Evolutionary conservation across 2,113 vertebrate genomes (phyloP), one percentile per base, ranked within the genome.

Genomic region (Gavialis gangeticus): DNA sequence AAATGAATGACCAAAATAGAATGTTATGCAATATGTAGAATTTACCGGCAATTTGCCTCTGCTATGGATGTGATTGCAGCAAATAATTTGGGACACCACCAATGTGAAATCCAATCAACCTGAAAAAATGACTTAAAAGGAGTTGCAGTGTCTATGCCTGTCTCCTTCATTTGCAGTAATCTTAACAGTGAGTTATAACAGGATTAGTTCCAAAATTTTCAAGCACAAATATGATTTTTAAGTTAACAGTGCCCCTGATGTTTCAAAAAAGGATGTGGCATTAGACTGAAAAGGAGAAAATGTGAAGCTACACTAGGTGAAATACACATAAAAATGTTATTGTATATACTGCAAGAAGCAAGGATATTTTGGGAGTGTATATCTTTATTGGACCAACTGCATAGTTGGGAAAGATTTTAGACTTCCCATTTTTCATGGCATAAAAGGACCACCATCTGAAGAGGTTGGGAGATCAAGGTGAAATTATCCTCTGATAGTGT

Each of bases 1-100:
- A 96, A 95, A 90, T 77, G 56, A 88, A 96, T 94, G n/a, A 2
- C 46, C 21, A 37, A 94, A 96, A 69, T 1, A 94, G 12, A 87
- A 93, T 69, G 27, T 64, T 85, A 75, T 85, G 62, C n/a, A 84
- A 92, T 93, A 34, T 84, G 13, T 75, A 82, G 54, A 86, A 85
- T 55, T 46, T 46, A 46, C 46, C 46, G 46, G 46, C 46, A 46
- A 46, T 46, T 46, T 46, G 46, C 95, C 46, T 57, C 11, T 85
- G 79, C 77, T 85, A 34, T 37, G 30, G 55, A 2, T 0, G 13
- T 13, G 4, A 4, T 2, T 92, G 30, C 19, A 87, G 63, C 25
- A 91, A 76, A 82, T 3, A 67, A 63, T 46, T 3, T 92, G 11
- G 9, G 67, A 15, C 5, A 80, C 77, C n/a, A 76, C 59, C 12